These are phyloP conservation scores for Amazona finschi DNA, from an alignment of 2,797 vertebrate species.

Conservation along the genomic window DNA sequence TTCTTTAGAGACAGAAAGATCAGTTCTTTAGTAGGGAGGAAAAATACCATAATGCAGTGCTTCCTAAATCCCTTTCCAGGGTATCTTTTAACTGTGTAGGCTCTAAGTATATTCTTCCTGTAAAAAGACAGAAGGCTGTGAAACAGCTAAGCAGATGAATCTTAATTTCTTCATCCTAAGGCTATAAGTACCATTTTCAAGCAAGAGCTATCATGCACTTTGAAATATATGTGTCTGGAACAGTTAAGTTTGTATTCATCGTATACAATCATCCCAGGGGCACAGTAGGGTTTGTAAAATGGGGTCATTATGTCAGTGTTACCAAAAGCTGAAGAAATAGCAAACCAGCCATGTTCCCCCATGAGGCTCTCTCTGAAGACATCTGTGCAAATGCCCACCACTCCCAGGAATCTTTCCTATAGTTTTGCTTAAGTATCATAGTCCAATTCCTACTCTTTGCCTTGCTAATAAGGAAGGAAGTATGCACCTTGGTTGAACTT, in stretches of 20 bases:
- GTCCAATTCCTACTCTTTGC: background rate
- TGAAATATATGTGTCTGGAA: background rate
- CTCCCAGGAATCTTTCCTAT: background rate
- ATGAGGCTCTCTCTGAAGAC: background rate
- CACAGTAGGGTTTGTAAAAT: background rate
- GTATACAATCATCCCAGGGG: background rate
- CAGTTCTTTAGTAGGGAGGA: background rate
- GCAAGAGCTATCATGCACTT: conserved; percentile 13
- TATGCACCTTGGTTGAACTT: background rate
- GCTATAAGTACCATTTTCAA: background rate
- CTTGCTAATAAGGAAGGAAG: background rate
- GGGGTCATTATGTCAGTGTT: background rate
- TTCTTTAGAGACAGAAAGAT: background rate
- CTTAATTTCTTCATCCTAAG: conserved; percentile 13
- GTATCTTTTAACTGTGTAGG: background rate
- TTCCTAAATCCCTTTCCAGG: conserved; percentile 23
- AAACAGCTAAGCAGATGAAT: conserved; percentile 22
- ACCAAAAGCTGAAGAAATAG: background rate
- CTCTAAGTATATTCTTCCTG: conserved; percentile 2
- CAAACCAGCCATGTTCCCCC: background rate
- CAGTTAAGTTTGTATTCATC: background rate
- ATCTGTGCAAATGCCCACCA: background rate
- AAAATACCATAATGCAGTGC: background rate
- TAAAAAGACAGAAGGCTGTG: conserved; percentile 11
- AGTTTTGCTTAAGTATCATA: background rate